Conservation (phyloP, 2,113 vertebrate genomes). For the Cnemophilus loriae region DNA sequence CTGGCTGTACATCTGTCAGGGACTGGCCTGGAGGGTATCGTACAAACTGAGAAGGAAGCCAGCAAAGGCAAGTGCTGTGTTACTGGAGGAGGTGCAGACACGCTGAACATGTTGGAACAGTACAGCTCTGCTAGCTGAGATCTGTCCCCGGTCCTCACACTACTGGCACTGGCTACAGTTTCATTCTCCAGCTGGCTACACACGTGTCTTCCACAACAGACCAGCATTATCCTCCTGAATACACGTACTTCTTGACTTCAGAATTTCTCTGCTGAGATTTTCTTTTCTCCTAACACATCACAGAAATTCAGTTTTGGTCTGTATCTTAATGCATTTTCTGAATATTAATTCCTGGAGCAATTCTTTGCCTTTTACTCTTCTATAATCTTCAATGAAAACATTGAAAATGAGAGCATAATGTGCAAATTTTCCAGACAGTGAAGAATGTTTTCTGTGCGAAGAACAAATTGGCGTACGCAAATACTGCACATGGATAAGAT, state of each 20-base stretch:
- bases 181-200: neutral
- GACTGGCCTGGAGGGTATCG: neutral
- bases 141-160: constrained; percentile 24
- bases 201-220: neutral
- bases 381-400: neutral
- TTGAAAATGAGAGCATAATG: neutral
- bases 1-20: neutral
- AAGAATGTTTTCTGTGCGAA: neutral
- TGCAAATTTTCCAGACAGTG: neutral
- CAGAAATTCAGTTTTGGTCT: neutral
- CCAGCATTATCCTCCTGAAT: neutral
- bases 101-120: neutral
- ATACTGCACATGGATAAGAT: neutral
- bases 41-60: neutral
- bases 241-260: neutral
- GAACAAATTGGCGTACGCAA: neutral
- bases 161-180: neutral
- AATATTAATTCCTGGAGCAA: neutral
- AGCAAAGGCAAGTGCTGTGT: neutral
- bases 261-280: neutral
- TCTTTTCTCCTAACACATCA: neutral
- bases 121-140: neutral
- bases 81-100: neutral
- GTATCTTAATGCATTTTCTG: neutral
- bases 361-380: neutral